Conservation (phyloP, 2,888 invertebrate genomes). For the Eupeodes latifasciatus region DNA sequence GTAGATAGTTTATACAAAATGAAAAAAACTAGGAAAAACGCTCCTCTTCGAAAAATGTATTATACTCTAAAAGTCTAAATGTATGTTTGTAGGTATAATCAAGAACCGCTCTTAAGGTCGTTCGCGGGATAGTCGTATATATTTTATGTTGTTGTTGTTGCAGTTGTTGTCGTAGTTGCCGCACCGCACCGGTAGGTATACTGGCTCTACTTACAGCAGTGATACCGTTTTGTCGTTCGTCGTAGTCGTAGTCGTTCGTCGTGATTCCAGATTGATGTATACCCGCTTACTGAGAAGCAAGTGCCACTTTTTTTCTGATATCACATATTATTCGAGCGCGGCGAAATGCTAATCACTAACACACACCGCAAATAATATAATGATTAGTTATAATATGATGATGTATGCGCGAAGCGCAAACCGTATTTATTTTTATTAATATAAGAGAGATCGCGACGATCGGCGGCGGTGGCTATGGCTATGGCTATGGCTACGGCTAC, state of each 20-base stretch:
- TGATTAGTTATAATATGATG: constrained; percentile 27
- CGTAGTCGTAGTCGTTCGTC: constrained; percentile 10
- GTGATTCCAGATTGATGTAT: constrained; percentile 75
- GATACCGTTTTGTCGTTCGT: constrained; percentile 19
- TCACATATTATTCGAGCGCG: constrained; percentile 64
- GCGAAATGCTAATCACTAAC: constrained; percentile 70
- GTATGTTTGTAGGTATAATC: too few relatives aligned
- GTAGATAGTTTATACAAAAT: not conserved
- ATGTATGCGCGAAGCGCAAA: constrained; percentile 43
- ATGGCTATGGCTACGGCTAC: too few relatives aligned
- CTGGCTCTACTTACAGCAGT: not conserved
- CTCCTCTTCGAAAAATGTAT: too few relatives aligned
- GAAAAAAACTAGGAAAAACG: too few relatives aligned
- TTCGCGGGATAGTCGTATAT: not conserved
- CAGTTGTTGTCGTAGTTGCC: not conserved
- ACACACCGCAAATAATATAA: constrained; percentile 33
- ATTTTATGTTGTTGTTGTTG: not conserved
- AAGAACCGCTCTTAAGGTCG: constrained; percentile 6
- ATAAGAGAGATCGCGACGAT: constrained; percentile 51
- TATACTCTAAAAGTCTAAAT: too few relatives aligned
- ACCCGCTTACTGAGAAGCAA: constrained; percentile 70
- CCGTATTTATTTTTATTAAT: constrained; percentile 33
- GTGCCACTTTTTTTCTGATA: constrained; percentile 66
- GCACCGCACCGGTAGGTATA: not conserved
- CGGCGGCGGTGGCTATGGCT: too few relatives aligned